A percentile compares a stretch with the other conserved stretches of the same genome.
Conservation (phyloP, 2,888 invertebrate species). For the Lochmaea crataegi region DNA sequence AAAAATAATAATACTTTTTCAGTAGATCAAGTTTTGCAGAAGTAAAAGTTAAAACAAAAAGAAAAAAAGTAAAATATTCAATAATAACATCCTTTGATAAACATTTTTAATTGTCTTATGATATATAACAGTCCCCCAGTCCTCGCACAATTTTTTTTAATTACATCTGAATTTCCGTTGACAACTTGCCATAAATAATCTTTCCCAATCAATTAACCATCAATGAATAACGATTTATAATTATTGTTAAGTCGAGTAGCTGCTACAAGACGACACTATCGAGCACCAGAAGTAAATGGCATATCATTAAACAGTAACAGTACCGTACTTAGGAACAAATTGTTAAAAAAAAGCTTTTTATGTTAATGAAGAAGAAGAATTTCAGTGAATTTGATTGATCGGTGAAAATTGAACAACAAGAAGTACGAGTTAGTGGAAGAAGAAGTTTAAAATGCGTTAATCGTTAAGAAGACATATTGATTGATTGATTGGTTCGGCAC, state of each 20-base stretch:
- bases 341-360: no score
- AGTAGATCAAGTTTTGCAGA: not conserved
- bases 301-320: conserved; percentile 48
- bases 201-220: conserved; percentile 45
- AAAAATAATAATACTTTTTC: no score
- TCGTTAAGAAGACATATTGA: no score
- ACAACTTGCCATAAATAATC: conserved; percentile 30
- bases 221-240: conserved; percentile 50
- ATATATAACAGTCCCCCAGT: not conserved
- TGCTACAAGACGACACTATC: conserved; percentile 44
- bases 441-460: no score
- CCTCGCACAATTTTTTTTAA: conserved; percentile 22
- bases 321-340: not conserved
- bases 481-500: no score
- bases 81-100: no score
- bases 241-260: conserved; percentile 46
- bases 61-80: no score
- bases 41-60: not conserved
- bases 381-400: no score
- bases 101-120: not conserved
- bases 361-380: no score
- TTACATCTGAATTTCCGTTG: conserved; percentile 27
- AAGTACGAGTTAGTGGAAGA: no score
- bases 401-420: no score
- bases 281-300: conserved; percentile 56